Conservation (phyloP, 2,797 vertebrate species). For the Pachyuromys duprasi region DNA sequence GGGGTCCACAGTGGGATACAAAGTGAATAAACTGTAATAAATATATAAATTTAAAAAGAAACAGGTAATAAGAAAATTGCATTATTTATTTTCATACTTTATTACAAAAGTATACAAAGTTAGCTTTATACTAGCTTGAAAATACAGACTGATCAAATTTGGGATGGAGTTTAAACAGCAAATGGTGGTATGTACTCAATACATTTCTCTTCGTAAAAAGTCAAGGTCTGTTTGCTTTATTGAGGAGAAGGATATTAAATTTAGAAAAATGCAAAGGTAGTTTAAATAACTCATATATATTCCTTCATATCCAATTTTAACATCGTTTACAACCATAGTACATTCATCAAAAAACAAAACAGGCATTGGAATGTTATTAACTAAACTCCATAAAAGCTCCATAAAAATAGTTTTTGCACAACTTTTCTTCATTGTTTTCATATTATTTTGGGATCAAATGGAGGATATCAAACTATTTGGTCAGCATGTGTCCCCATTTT, state of each 20-base stretch:
- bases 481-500: no score
- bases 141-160: not conserved
- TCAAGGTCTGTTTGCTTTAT: not conserved
- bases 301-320: not conserved
- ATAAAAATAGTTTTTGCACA: not conserved
- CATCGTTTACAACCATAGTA: not conserved
- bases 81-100: slow-evolving; percentile 19
- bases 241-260: not conserved
- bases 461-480: not conserved
- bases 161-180: not conserved
- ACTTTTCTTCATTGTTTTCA: not conserved
- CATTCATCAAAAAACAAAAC: not conserved
- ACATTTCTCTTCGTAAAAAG: not conserved
- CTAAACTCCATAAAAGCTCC: not conserved
- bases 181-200: not conserved
- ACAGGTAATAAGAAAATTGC: not conserved
- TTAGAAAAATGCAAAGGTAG: not conserved
- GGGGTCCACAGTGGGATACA: no score
- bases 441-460: not conserved
- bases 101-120: not conserved
- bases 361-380: not conserved
- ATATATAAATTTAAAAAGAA: no score
- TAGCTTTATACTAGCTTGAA: not conserved
- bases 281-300: not conserved
- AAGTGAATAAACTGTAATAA: no score